Evolutionary conservation across 2,797 vertebrate species (phyloP).

Genomic region (Lithobates sylvaticus): DNA sequence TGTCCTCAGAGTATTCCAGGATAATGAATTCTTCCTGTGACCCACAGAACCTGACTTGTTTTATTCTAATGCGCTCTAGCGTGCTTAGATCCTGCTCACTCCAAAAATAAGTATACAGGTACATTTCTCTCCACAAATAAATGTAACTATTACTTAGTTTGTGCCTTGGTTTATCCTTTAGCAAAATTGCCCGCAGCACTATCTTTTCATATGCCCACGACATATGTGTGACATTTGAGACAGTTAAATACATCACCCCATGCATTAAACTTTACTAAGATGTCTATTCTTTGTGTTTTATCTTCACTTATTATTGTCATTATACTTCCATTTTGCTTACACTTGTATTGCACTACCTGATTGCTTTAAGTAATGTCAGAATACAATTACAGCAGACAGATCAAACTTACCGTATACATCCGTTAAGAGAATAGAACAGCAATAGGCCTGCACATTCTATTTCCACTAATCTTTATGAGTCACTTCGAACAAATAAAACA

Average conservation of each 20-base stretch:
- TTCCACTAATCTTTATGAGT: not conserved
- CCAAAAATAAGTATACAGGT: constrained; percentile 64
- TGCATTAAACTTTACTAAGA: constrained; percentile 15
- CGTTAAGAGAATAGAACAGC: not conserved
- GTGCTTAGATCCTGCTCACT: constrained; percentile 72
- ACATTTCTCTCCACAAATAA: constrained; percentile 64
- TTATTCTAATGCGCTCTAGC: constrained; percentile 76
- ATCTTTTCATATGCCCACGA: not conserved
- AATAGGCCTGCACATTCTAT: not conserved
- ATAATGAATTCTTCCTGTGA: constrained; percentile 78
- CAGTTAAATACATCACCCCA: constrained; percentile 28
- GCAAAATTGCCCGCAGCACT: not conserved
- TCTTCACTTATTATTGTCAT: not conserved
- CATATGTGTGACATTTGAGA: not conserved
- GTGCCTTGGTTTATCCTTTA: constrained; percentile 55
- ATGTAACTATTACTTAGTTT: constrained; percentile 68
- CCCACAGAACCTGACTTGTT: constrained; percentile 71
- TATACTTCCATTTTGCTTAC: not conserved
- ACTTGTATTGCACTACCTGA: not conserved
- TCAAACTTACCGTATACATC: not conserved
- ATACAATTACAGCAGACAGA: not conserved
- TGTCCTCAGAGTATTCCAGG: constrained; percentile 70
- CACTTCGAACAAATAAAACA: not conserved
- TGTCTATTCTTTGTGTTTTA: not conserved
- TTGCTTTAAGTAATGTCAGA: not conserved